Evolutionary conservation across 2,797 vertebrate species (phyloP).

Genomic region (Myotis daubentonii): DNA sequence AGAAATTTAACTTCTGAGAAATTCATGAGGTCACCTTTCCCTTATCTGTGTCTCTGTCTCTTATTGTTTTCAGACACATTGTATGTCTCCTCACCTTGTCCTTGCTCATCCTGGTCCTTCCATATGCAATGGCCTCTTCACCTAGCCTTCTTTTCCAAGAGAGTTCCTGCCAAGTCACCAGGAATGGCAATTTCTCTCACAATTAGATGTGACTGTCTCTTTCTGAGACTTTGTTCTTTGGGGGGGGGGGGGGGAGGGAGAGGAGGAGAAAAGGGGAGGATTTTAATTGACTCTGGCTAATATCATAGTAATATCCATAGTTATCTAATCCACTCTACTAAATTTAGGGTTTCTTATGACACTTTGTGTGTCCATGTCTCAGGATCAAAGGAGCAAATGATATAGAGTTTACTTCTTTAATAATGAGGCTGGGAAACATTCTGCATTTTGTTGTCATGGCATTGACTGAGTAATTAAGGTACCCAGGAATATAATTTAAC

Average conservation of each 20-base stretch:
- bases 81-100: background rate
- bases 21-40: background rate
- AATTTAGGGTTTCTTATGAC: background rate
- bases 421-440: background rate
- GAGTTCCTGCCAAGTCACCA: background rate
- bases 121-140: background rate
- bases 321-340: background rate
- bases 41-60: background rate
- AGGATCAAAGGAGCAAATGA: background rate
- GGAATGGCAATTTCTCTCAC: background rate
- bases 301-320: background rate
- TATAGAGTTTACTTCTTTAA: background rate
- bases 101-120: background rate
- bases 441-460: background rate
- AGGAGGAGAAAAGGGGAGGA: too few species aligned
- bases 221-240: constrained; percentile 25
- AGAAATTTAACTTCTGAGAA: background rate
- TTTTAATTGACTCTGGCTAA: background rate
- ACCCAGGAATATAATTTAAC: background rate
- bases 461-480: background rate
- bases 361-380: background rate
- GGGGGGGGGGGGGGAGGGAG: background rate
- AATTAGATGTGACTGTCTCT: background rate
- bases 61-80: background rate
- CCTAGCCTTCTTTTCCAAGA: background rate